Base-by-base conservation (phyloP, 2,113 vertebrate species). In the Collichthys lucidus region DNA sequence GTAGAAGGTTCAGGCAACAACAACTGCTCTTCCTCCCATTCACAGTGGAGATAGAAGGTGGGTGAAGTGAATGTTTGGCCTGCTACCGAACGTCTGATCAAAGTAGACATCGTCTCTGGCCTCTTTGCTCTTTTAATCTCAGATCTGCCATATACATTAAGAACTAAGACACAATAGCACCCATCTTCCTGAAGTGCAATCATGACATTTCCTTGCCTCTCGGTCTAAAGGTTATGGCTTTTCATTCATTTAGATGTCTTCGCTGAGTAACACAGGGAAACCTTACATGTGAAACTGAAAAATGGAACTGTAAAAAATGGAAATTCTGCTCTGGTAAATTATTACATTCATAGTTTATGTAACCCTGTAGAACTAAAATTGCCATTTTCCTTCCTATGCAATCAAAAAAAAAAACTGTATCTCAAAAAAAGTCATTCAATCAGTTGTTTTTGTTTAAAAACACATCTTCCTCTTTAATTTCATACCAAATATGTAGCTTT, bases 241-340 rank as follows among this genome's bases (percentile, higher is more conserved):
- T 73, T 72, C 26, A 81, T 61, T 76, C 77, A 86, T 83, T 80
- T 26, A 65, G 49, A 80, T 69, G 68, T 77, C 82, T 70, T 11
- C 52, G 42, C 35, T 56, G n/a, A 52, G 47, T 74, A 72, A 86
- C 20, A 66, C 15, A 1, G 49, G 40, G 63, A 47, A 24, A 47
- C 62, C 61, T 53, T 60, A 44, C 42, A 47, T 16, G 35, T 79
- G 68, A 70, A 57, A 42, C 10, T 49, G 52, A 44, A 61, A 74
- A 56, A 52, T 31, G 26, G 3, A 31, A 20, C n/a, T 42, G 5
- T 0, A 35, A 29, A 29, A 29, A 29, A 29, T 29, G 29, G 29
- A 29, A 5, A 44, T 44, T 73, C 35, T 40, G 35, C 35, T 40
- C 7, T 40, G 35, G 14, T 49, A 49, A 49, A 49, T 49, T 49